These are phyloP conservation scores for Myathropa florea DNA, from an alignment of 2,888 invertebrate species.

Conservation along the genomic window DNA sequence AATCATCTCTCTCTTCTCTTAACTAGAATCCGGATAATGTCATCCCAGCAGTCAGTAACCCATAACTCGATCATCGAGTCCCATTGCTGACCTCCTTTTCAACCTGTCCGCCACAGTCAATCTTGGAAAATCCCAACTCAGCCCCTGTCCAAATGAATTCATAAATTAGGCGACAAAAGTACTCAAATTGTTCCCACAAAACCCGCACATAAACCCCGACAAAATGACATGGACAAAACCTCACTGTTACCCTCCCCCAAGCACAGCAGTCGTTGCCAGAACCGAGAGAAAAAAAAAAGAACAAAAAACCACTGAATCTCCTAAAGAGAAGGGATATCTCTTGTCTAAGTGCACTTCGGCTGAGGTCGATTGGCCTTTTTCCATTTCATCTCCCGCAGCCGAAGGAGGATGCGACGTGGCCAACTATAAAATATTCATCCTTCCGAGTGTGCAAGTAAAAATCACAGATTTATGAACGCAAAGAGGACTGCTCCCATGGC, in stretches of 20 bases:
- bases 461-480: conserved; percentile 60
- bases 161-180: conserved; percentile 65
- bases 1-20: not conserved
- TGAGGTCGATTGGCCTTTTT: conserved; percentile 64
- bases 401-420: not conserved
- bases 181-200: conserved; percentile 31
- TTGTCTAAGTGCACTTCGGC: conserved; percentile 49
- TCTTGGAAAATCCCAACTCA: not conserved
- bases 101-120: not conserved
- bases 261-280: conserved; percentile 29
- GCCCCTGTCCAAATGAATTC: not conserved
- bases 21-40: not conserved
- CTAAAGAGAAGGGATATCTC: conserved; percentile 50
- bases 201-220: conserved; percentile 21
- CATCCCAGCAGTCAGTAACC: not conserved
- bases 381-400: conserved; percentile 63
- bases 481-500: conserved; percentile 10
- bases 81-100: conserved; percentile 59
- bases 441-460: conserved; percentile 40
- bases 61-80: not conserved
- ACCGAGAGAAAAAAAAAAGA: conserved; percentile 10
- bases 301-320: not conserved
- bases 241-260: not conserved
- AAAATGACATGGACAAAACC: conserved; percentile 18
- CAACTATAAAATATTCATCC: conserved; percentile 68